A percentile compares a stretch with the other conserved stretches of the same genome.
phyloP scores from a whole-genome alignment of 2,797 vertebrate species.

The Lateolabrax maculatus region DNA sequence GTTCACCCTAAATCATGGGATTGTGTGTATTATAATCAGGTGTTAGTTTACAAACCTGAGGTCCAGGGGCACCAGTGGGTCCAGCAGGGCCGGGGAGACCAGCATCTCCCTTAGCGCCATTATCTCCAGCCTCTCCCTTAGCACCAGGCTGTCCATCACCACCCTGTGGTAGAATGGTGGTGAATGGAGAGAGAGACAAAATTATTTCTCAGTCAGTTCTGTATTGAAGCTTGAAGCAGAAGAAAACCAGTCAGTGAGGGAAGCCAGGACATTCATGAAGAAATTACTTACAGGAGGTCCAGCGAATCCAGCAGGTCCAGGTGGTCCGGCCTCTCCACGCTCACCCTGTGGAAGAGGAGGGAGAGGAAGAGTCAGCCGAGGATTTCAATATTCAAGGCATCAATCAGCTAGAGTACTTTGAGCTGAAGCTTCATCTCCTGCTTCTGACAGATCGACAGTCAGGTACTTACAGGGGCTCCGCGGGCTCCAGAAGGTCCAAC shows the following conservation, averaged over 20 bases:
- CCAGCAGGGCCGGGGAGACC: constrained; percentile 93
- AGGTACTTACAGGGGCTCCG: constrained; percentile 91
- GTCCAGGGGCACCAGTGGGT: constrained; percentile 93
- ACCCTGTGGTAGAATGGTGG: constrained; percentile 83
- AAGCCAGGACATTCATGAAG: background rate
- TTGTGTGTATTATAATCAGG: background rate
- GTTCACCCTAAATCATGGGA: background rate
- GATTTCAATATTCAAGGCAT: constrained; percentile 1
- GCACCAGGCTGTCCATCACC: constrained; percentile 95
- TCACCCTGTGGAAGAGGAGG: constrained; percentile 88
- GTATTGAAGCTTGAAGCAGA: background rate
- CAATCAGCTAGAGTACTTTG: background rate
- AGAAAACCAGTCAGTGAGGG: background rate
- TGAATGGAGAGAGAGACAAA: background rate
- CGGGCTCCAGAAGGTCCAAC: constrained; percentile 91
- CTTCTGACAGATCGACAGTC: background rate
- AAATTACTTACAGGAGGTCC: constrained; percentile 93
- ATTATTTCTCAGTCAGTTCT: background rate
- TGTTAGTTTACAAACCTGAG: constrained; percentile 84
- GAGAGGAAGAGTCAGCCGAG: constrained; percentile 9
- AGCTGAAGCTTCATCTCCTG: background rate
- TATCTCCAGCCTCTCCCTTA: constrained; percentile 96
- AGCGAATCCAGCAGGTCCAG: constrained; percentile 96
- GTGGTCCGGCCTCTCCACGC: constrained; percentile 93
- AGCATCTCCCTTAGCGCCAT: constrained; percentile 94